Base-by-base conservation (phyloP, 1,140 invertebrate genomes). In the Drosophila micromelanica region DNA sequence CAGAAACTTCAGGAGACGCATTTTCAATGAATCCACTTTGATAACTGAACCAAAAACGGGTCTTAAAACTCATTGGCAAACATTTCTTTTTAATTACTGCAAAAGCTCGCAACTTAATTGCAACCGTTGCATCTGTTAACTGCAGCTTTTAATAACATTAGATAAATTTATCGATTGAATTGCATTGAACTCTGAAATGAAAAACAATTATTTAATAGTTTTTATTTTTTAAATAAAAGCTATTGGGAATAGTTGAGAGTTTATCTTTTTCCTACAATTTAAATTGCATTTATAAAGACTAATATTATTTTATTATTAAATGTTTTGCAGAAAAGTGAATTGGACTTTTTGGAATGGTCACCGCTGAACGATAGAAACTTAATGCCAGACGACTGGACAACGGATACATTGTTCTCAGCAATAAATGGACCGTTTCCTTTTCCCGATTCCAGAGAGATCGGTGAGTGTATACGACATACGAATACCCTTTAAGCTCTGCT, bases 371-470 rank as follows among this genome's bases (percentile, higher is more conserved):
- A 86, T 94, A 94, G 92, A 96, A 97, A 95, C 94, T 87, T 91
- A 45, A 91, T 91, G 85, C 71, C 96, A 72, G 97, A 98, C 93
- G 97, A 92, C 67, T 92, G 90, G 91, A 92, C 91, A 46, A 97
- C 96, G 90, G 97, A 98, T 91, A 97, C 97, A 23, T 94, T 98
- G 37, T 98, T 98, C 92, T 97, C 97, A 54, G 96, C 96, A 46
- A 96, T 98, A 77, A 95, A 95, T 80, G 97, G 98, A 92, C 97
- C 98, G 15, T 98, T 98, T 93, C 96, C 97, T 67, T 99, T 99
- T 94, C 98, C 98, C 6, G 98, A 99, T 94, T 96, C 98, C 32
- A 95, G 97, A 93, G 98, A 99, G 94, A 97, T 99, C 78, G 96
- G 98, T 99, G 94, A 94, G 52, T 72, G 3, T n/a, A 2, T 0